Percentiles rank a stretch among this genome's conserved stretches.
Evolutionary conservation across 2,797 vertebrate genomes (phyloP).

Genomic region (Clarias laeviceps): DNA sequence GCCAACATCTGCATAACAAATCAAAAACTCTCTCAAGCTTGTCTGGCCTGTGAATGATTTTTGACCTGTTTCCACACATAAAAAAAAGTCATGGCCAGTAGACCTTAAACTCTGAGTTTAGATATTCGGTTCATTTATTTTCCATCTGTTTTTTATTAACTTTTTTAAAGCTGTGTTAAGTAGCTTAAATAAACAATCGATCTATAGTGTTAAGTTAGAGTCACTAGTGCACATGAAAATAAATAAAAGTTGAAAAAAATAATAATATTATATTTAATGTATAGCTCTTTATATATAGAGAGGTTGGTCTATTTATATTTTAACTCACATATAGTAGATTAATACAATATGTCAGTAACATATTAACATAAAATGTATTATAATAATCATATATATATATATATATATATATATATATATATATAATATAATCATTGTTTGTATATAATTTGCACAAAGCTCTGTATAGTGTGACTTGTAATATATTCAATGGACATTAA

Average conservation of each 20-base stretch:
- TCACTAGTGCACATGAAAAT: not conserved
- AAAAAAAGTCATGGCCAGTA: not conserved
- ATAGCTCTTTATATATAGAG: not conserved
- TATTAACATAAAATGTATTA: not conserved
- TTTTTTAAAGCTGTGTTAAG: not conserved
- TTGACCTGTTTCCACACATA: not conserved
- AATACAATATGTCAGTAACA: not conserved
- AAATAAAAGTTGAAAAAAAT: not conserved
- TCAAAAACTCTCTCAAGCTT: not conserved
- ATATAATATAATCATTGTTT: too few relatives aligned
- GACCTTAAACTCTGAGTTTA: not conserved
- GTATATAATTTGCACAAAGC: not conserved
- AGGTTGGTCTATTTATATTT: not conserved
- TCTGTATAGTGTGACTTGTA: too few relatives aligned
- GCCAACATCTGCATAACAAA: slow-evolving; percentile 7
- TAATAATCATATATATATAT: too few relatives aligned
- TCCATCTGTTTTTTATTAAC: slow-evolving; percentile 14
- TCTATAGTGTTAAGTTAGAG: not conserved
- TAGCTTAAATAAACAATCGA: not conserved
- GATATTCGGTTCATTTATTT: not conserved
- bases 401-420: too few relatives aligned
- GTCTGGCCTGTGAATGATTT: slow-evolving; percentile 26
- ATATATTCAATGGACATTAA: not conserved
- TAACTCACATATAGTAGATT: not conserved
- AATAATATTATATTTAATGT: too few relatives aligned